These are phyloP conservation scores for Phorcus lineatus DNA, from an alignment of 2,888 invertebrate species.

Conservation along the genomic window DNA sequence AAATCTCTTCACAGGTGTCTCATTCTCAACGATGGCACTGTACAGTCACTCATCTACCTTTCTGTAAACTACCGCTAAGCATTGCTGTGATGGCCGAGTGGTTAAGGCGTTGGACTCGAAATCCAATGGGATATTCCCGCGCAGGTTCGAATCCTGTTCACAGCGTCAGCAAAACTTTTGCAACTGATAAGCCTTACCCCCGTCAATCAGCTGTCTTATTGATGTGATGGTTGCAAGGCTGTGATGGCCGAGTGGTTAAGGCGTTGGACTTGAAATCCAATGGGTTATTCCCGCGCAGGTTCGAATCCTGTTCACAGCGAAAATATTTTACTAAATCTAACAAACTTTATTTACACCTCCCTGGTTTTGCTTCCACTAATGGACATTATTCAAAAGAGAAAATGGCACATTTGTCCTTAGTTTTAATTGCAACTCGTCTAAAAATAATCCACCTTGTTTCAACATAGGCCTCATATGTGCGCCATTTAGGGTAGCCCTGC, in stretches of 20 bases:
- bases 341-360: neutral
- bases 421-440: no score
- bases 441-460: no score
- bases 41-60: neutral
- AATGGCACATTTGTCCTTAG: no score
- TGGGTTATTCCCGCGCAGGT: conserved; percentile 41
- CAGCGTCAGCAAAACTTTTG: conserved; percentile 29
- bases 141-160: conserved; percentile 48
- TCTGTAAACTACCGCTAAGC: neutral
- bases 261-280: conserved; percentile 51
- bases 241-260: conserved; percentile 51
- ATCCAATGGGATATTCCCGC: conserved; percentile 49
- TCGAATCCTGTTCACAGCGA: conserved; percentile 33
- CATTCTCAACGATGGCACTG: no score
- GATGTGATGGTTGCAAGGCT: conserved; percentile 5
- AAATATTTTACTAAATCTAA: neutral
- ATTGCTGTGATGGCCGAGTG: conserved; percentile 47
- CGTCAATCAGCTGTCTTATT: no score
- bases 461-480: no score
- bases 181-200: neutral
- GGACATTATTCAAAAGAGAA: no score
- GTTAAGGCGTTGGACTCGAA: conserved; percentile 50
- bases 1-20: no score
- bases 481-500: no score
- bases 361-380: no score